Base-by-base conservation (phyloP, 2,113 vertebrate species). In the Vimba vimba region DNA sequence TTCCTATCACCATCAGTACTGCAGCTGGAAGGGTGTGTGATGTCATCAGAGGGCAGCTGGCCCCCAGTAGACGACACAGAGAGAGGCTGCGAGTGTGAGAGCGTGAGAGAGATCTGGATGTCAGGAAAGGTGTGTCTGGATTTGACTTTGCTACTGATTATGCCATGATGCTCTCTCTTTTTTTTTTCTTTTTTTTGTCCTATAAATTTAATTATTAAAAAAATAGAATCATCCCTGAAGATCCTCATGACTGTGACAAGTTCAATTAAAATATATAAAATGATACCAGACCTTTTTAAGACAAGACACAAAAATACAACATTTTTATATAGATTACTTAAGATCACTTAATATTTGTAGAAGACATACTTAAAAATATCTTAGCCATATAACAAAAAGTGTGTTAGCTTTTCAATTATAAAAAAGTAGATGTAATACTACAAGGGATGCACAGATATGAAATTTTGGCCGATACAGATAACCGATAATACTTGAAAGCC, bases 21-120 rank as follows among this genome's bases (percentile, higher is more conserved):
- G 74, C 91, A 92, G 91, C 91, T 92, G 91, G 90, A 83, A 59
- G 73, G 68, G 69, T 52, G 75, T 78, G 84, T 90, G 89, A 91
- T 92, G 89, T 91, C 90, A 92, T 90, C 82, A 74, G 74, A 27
- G 50, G 69, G 87, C 91, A 92, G 89, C 87, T 92, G 91, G 82
- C 62, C 59, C 57, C 83, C 52, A 25, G 86, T 68, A 85, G 77
- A 87, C 39, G 59, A 84, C 84, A 83, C 84, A 83, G 27, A 21
- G 84, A 82, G 82, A 64, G 84, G 39, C 79, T 43, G 17, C 62
- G 64, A 36, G 78, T 57, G 80, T 68, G 76, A 76, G 77, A 79
- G 27, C 45, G 60, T 27, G 69, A 64, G 68, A 57, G 77, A 77
- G 83, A n/a, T 47, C 6, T 62, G 12, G 33, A 23, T 43, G 83